These are phyloP conservation scores for Tragelaphus strepsiceros DNA, from an alignment of 2,113 vertebrate species.

Conservation along the genomic window DNA sequence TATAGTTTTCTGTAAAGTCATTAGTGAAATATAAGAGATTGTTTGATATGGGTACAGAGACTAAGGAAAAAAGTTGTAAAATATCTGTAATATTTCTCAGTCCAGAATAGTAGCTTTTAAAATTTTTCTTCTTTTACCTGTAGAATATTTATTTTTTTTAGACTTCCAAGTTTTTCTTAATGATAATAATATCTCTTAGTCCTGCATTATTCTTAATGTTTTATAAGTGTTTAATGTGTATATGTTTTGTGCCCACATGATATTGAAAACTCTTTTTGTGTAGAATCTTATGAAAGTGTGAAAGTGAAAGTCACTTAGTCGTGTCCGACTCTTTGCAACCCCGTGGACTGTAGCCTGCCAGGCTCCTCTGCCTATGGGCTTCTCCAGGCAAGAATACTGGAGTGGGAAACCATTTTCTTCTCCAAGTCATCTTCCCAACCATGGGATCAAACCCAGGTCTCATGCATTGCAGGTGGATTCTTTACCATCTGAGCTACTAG, in stretches of 20 bases:
- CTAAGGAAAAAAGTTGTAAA: neutral
- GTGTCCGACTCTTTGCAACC: neutral
- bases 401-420: neutral
- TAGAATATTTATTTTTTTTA: neutral
- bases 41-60: neutral
- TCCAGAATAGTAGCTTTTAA: neutral
- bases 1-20: conserved; percentile 7
- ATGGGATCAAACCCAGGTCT: neutral
- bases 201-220: neutral
- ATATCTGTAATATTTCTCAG: neutral
- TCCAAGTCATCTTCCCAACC: neutral
- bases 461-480: neutral
- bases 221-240: neutral
- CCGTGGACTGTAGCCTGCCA: neutral
- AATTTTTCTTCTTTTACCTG: neutral
- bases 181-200: neutral
- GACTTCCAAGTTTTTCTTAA: neutral
- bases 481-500: neutral
- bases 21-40: neutral
- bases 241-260: neutral
- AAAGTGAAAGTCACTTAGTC: neutral
- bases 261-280: neutral
- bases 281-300: neutral
- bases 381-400: neutral
- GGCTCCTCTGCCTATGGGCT: neutral